Evolutionary conservation across 2,888 invertebrate species (phyloP), one percentile per base, ranked within the genome.

Genomic region (Eudemis profundana): DNA sequence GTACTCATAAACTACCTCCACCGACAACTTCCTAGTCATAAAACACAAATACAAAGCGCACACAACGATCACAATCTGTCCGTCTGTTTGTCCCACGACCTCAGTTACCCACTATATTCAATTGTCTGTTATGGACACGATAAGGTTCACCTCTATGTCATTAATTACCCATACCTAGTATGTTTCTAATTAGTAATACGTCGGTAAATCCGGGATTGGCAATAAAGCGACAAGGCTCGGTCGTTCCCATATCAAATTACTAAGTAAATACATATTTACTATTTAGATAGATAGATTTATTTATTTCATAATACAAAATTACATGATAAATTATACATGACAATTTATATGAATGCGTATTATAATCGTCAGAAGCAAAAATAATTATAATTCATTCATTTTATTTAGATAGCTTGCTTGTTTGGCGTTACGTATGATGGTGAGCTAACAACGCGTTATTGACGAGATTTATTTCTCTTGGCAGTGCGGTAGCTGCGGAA

Each of bases 61-160:
- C 86, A 85, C 84, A 86, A 74, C 79, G 90, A 90, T 90, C 74
- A 60, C 76, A 81, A 90, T 90, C 90, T 62, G 62, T 71, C 68
- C 67, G 74, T 74, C 72, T 77, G 72, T 71, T 69, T 74, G 80
- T 90, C 90, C 83, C 90, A 90, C 89, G 90, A 86, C 91, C 90
- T 90, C 86, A 73, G 69, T 70, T 78, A 83, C 81, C 60, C 54
- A 50, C 57, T 73, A 73, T 76, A 86, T 85, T 88, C 83, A 81
- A 77, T 81, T 81, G 79, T 79, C 64, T 70, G 67, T 73, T 71
- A 69, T 71, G 70, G 68, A 70, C 71, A 69, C 69, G 81, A 83
- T 83, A 80, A 82, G 74, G 77, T 77, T 72, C 70, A 70, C 71
- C 70, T 72, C 69, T 65, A 71, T 44, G 66, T 53, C 69, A 73